phyloP scores from a whole-genome alignment of 2,888 invertebrate genomes.

The Lithophane socia region DNA sequence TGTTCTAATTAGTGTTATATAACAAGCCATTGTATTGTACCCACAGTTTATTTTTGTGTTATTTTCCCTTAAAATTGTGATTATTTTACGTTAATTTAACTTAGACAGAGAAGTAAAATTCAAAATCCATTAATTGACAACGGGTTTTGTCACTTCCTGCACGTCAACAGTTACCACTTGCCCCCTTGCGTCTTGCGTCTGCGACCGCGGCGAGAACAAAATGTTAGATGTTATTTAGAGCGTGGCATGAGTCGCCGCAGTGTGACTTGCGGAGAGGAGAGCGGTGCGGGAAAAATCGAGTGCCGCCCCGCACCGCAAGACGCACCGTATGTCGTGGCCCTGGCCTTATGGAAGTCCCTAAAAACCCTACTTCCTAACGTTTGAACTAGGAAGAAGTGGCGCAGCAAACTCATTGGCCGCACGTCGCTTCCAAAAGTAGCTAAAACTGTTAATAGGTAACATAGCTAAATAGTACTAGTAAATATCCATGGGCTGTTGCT shows the following conservation, averaged over 20 bases:
- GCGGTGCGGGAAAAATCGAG: no score
- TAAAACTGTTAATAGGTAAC: background rate
- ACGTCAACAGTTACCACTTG: constrained; percentile 9
- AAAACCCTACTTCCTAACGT: background rate
- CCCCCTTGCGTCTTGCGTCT: no score
- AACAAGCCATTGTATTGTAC: constrained; percentile 32
- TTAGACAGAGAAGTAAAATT: constrained; percentile 15
- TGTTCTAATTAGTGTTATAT: constrained; percentile 24
- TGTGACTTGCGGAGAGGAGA: no score
- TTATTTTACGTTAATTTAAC: constrained; percentile 6
- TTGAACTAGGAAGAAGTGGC: background rate
- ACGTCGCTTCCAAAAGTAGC: background rate
- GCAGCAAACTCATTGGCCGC: background rate
- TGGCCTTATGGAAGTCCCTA: background rate
- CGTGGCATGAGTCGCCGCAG: no score
- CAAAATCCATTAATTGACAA: constrained; percentile 23
- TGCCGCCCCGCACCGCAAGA: no score
- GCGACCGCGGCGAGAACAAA: no score
- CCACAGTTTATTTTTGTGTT: constrained; percentile 17
- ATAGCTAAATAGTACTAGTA: background rate
- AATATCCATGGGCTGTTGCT: background rate
- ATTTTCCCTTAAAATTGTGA: constrained; percentile 3
- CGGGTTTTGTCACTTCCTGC: constrained; percentile 9
- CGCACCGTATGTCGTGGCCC: no score
- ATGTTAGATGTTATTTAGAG: no score